These are phyloP conservation scores for Phocides pigmalion DNA, from an alignment of 1,140 invertebrate genomes.

Conservation along the genomic window DNA sequence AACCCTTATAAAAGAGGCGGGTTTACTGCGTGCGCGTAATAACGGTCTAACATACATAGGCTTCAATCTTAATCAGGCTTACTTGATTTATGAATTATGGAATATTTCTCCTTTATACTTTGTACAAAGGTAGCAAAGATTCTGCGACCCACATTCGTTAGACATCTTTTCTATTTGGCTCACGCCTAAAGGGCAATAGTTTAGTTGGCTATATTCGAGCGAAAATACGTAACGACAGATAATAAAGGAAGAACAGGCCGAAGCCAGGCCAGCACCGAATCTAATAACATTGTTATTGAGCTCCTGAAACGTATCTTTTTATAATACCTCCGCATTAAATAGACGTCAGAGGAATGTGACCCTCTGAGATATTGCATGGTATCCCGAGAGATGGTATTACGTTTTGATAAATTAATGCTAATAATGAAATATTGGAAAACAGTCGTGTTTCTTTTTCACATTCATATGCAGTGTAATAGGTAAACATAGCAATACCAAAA, in stretches of 20 bases:
- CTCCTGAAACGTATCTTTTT: conserved; percentile 36
- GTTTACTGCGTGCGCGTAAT: too few species aligned
- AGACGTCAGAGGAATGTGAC: conserved; percentile 39
- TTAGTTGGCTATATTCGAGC: conserved; percentile 48
- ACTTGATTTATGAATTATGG: too few species aligned
- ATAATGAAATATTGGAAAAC: conserved; percentile 10
- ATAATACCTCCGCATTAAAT: conserved; percentile 28
- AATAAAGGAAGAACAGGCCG: conserved; percentile 53
- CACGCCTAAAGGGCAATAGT: conserved; percentile 42
- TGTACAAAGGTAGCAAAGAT: too few species aligned
- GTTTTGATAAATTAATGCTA: conserved; percentile 15
- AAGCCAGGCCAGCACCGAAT: conserved; percentile 42
- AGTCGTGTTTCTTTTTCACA: background rate
- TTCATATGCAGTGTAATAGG: background rate
- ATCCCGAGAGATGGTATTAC: conserved; percentile 12
- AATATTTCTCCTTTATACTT: too few species aligned
- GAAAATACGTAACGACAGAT: conserved; percentile 58
- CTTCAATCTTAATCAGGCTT: too few species aligned
- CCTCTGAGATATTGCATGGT: conserved; percentile 41
- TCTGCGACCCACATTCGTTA: too few species aligned
- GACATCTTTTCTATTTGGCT: too few species aligned
- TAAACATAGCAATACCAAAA: too few species aligned
- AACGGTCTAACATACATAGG: too few species aligned
- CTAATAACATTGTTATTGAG: conserved; percentile 49
- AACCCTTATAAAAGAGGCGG: too few species aligned